phyloP scores from a whole-genome alignment of 2,797 vertebrate species.

The Champsocephalus esox region DNA sequence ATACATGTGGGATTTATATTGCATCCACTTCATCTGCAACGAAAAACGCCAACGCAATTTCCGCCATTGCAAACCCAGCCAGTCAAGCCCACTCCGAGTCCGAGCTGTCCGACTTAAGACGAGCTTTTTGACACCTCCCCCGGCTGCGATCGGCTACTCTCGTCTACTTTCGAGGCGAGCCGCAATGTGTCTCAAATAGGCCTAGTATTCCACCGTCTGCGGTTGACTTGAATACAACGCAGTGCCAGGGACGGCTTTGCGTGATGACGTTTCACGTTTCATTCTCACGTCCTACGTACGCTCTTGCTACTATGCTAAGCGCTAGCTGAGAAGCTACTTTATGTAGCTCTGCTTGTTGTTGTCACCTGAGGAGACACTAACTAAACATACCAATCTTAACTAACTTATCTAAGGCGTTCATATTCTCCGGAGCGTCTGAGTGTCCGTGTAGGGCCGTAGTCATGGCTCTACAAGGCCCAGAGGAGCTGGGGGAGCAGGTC shows the following conservation, averaged over 20 bases:
- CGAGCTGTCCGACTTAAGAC: too few species aligned
- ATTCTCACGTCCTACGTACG: background rate
- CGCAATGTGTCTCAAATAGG: too few species aligned
- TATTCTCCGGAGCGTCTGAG: background rate
- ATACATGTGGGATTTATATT: too few species aligned
- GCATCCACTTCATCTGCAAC: too few species aligned
- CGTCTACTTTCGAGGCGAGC: too few species aligned
- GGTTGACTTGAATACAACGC: conserved; percentile 19
- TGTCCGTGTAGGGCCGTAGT: conserved; percentile 36
- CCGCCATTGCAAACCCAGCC: too few species aligned
- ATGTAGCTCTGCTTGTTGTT: conserved; percentile 12
- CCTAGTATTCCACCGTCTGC: too few species aligned
- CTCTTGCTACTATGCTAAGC: conserved; percentile 46
- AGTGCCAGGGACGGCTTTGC: background rate
- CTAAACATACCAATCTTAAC: conserved; percentile 1
- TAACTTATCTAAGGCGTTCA: background rate
- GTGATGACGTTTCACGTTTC: conserved; percentile 43
- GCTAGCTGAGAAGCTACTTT: conserved; percentile 50
- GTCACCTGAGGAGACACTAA: background rate
- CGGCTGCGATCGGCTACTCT: too few species aligned
- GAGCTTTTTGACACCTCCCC: too few species aligned
- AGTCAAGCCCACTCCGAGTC: too few species aligned
- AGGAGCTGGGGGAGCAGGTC: conserved; percentile 79
- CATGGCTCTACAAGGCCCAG: conserved; percentile 83
- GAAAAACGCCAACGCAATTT: too few species aligned